Evolutionary conservation across 1,140 invertebrate species (phyloP), one percentile per base, ranked within the genome.

Genomic region (Drosophila aff.): DNA sequence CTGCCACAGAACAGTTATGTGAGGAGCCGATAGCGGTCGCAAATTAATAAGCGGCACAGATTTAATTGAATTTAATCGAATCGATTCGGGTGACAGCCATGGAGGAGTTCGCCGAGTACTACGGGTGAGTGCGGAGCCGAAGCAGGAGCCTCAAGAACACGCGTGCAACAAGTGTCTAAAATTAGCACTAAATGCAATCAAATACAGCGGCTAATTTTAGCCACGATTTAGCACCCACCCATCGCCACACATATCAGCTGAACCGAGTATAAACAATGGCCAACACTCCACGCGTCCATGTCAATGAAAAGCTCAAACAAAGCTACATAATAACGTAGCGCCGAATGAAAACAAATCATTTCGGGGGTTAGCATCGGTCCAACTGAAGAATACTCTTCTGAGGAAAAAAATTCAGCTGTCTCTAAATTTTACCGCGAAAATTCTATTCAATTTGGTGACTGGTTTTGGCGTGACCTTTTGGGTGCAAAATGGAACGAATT

Each of bases 171-270:
- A 72, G 65, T 80, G 62, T 60, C 81, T 83, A 83, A 83, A 83
- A 80, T 83, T 83, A 83, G 81, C 71, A 46, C 57, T 57, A 61
- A 77, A 59, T 80, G 81, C 77, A 79, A 79, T 79, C 66, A 60
- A 79, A 80, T 61, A 67, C 61, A 23, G 47, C 9, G 46, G 21
- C 47, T 84, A 83, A 80, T 77, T 84, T 77, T 84, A 84, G 81
- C 18, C 58, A 52, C 49, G 38, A 63, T 64, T 67, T 83, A 79
- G 74, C 81, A 83, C 81, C 81, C 50, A 52, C 65, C 46, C 53
- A 40, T 74, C 44, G 62, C 44, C 75, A 79, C 64, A 79, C 44
- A 31, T 18, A 67, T 57, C 53, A 69, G 57, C 47, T 46, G 52
- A 71, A 77, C 40, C 57, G 66, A 13, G 28, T 76, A 66, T 65